Base-by-base conservation (phyloP, 2,113 vertebrate genomes). In the Phylloscopus trochiloides region DNA sequence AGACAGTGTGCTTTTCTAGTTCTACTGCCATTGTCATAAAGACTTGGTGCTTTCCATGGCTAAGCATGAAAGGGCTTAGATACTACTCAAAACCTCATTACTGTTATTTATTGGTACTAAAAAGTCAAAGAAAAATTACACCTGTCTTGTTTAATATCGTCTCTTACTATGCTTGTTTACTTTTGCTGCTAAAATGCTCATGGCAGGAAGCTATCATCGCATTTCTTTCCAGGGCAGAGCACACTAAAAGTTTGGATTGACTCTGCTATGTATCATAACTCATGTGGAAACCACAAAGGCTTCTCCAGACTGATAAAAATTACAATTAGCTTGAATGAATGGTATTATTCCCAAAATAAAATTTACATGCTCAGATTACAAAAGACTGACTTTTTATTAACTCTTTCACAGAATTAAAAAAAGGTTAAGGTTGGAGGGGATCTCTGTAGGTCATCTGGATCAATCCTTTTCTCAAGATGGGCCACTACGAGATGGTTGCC, bases 81-180 rank as follows among this genome's bases (percentile, higher is more conserved):
- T 65, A 43, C 55, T 55, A 57, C 51, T 81, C 62, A 94, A 79
- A 94, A 58, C 13, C 43, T 81, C 71, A 77, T 96, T 80, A 83
- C 24, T 66, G 78, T 92, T 83, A 91, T 93, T 84, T 79, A 96
- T 62, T 62, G 42, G 47, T 74, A 88, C 42, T 96, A 92, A 92
- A 94, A 70, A 51, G 8, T 57, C 28, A 59, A 88, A 91, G 74
- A 85, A 92, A 86, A 96, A 91, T 81, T 87, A 70, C 20, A 79
- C 28, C 63, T 88, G 62, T 67, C 59, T 92, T 85, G 6, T 73
- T 95, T 83, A 74, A 84, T 92, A 47, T 38, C 21, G 25, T 88
- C 42, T 79, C 67, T 90, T 74, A 61, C 62, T 59, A 62, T 45
- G 59, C 47, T 82, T 90, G 43, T 93, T 92, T 91, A 83, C 55